These are phyloP conservation scores for Anguilla megastoma DNA, from an alignment of 2,797 vertebrate species.

Conservation along the genomic window DNA sequence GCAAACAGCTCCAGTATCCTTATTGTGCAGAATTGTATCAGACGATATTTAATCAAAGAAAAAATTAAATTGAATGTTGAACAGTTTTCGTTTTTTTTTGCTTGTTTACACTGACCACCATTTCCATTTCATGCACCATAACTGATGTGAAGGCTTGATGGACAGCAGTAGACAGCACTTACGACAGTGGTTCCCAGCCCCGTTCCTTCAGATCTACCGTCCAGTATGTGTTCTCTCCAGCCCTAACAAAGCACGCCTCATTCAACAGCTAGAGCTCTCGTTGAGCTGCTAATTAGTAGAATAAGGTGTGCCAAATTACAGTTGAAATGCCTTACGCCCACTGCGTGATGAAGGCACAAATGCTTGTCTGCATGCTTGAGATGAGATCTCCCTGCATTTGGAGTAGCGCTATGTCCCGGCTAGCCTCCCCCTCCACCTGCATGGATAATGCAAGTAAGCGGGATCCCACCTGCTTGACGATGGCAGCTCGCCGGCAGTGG, in stretches of 20 bases:
- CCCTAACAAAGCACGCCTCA: not conserved
- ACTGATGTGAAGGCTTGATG: not conserved
- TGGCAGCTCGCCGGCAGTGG: not conserved
- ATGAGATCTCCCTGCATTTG: not conserved
- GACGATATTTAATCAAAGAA: not conserved
- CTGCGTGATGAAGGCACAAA: no score
- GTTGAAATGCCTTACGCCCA: no score
- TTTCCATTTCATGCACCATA: not conserved
- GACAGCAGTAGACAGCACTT: not conserved
- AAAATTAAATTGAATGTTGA: not conserved
- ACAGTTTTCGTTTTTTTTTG: not conserved
- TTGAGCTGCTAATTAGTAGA: no score
- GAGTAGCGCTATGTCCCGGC: not conserved
- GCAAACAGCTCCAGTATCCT: not conserved
- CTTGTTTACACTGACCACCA: not conserved
- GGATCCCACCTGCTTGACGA: not conserved
- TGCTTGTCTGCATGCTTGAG: not conserved
- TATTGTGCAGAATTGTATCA: not conserved
- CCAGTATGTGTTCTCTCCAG: not conserved
- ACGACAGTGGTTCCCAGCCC: not conserved
- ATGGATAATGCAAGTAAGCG: not conserved
- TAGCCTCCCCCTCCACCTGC: not conserved
- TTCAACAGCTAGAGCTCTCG: not conserved
- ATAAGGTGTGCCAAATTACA: no score
- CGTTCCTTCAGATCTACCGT: not conserved